Percentiles rank a stretch among this genome's conserved stretches.
These are phyloP conservation scores for Danio rerio DNA, from an alignment of 2,113 vertebrate genomes.

Conservation along the genomic window GRCz12tu NC_133185.1:17567501-17568000, in stretches of 20 bases:
- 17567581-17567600: slow-evolving; percentile 39
- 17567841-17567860: not conserved
- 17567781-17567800: too few relatives aligned
- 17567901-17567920: slow-evolving; percentile 80
- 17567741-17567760: too few relatives aligned
- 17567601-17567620: not conserved
- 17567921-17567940: slow-evolving; percentile 90
- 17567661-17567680: not conserved
- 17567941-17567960: slow-evolving; percentile 94
- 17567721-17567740: too few relatives aligned
- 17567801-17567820: too few relatives aligned
- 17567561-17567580: slow-evolving; percentile 90
- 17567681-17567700: too few relatives aligned
- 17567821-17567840: not conserved
- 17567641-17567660: not conserved
- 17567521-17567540: slow-evolving; percentile 92
- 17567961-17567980: slow-evolving; percentile 93
- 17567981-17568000: slow-evolving; percentile 92
- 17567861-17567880: not conserved
- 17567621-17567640: not conserved
- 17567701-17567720: too few relatives aligned
- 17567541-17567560: slow-evolving; percentile 91
- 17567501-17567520: slow-evolving; percentile 87
- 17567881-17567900: too few relatives aligned
- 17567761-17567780: too few relatives aligned